phyloP scores from a whole-genome alignment of 2,888 invertebrate species.

The Yponomeuta malinellus region DNA sequence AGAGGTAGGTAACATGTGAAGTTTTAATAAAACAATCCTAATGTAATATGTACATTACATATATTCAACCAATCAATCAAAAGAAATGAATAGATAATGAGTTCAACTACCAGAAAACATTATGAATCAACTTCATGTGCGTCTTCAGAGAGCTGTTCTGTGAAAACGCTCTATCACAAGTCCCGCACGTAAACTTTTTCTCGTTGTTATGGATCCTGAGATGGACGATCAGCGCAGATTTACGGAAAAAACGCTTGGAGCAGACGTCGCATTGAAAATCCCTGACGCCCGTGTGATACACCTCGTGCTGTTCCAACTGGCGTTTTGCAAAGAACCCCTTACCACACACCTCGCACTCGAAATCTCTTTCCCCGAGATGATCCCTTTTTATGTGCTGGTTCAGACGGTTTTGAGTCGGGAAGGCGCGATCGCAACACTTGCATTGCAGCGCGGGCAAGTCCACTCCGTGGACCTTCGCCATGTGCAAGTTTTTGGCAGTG shows the following conservation, averaged over 20 bases:
- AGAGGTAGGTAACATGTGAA: too few relatives aligned
- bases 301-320: constrained; percentile 60
- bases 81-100: not conserved
- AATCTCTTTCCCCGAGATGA: constrained; percentile 41
- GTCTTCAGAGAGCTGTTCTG: constrained; percentile 32
- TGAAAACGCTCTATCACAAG: constrained; percentile 54
- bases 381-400: constrained; percentile 55
- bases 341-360: constrained; percentile 74
- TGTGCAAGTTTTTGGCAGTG: constrained; percentile 52
- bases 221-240: constrained; percentile 38
- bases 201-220: constrained; percentile 36
- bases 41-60: not conserved
- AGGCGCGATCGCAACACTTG: constrained; percentile 61
- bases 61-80: not conserved
- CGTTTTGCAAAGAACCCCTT: constrained; percentile 70
- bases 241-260: constrained; percentile 36
- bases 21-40: not conserved
- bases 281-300: constrained; percentile 48
- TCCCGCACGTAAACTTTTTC: constrained; percentile 4
- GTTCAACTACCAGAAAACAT: not conserved
- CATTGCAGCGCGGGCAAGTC: constrained; percentile 55
- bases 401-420: constrained; percentile 62
- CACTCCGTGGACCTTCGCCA: constrained; percentile 48
- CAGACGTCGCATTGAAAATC: constrained; percentile 36
- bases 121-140: constrained; percentile 38